Percentiles rank a stretch among this genome's conserved stretches.
Evolutionary conservation across 2,113 vertebrate species (phyloP).

Genomic region (Rhinoptilus africanus): DNA sequence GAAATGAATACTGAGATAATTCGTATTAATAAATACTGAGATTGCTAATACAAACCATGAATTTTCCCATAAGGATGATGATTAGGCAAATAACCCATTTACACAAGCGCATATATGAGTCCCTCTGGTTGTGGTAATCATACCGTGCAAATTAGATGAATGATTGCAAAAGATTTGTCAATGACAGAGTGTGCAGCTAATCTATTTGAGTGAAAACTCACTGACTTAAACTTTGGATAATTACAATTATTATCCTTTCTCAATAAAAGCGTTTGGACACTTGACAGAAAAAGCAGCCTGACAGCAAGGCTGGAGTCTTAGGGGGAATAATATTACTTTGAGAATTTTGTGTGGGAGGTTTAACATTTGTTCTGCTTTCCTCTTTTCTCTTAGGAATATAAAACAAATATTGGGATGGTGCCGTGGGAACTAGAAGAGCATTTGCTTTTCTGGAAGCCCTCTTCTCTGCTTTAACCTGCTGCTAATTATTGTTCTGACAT

Average conservation of each 20-base stretch:
- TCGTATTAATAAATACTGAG: background rate
- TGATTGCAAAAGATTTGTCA: background rate
- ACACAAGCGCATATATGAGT: background rate
- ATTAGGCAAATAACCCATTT: background rate
- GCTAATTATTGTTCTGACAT: background rate
- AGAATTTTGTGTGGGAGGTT: slow-evolving; percentile 48
- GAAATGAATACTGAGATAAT: background rate
- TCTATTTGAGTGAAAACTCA: background rate
- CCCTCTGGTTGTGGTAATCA: background rate
- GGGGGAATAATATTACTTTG: background rate
- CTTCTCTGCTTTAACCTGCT: background rate
- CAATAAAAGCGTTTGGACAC: slow-evolving; percentile 6
- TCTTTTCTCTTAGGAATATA: slow-evolving; percentile 24
- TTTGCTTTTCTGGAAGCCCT: background rate
- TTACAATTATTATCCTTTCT: background rate
- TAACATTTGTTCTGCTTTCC: slow-evolving; percentile 52
- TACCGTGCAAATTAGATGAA: background rate
- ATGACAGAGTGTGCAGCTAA: background rate
- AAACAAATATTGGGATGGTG: slow-evolving; percentile 44
- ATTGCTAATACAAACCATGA: background rate
- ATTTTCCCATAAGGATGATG: background rate
- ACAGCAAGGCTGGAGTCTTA: background rate
- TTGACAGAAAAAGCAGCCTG: background rate
- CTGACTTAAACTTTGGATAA: background rate
- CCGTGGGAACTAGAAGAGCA: slow-evolving; percentile 52